phyloP scores from a whole-genome alignment of 2,888 invertebrate species.

The Phyto melanocephala region DNA sequence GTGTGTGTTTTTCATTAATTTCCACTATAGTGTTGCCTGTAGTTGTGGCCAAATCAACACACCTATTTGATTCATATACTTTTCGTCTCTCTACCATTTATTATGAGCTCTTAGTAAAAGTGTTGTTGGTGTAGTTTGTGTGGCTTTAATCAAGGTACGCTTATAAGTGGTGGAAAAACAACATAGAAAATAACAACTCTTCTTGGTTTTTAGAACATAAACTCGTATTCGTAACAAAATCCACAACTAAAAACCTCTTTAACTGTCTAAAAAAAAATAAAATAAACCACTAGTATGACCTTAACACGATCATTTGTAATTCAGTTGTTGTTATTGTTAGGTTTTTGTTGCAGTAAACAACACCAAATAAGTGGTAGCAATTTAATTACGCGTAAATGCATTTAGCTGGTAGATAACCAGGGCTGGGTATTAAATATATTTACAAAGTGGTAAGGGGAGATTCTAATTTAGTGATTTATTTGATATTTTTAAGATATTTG shows the following conservation, averaged over 20 bases:
- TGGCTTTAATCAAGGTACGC: constrained; percentile 4
- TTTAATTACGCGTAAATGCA: constrained; percentile 37
- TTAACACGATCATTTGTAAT: constrained; percentile 36
- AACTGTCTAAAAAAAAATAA: constrained; percentile 12
- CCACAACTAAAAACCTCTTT: constrained; percentile 6
- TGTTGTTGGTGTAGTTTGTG: background rate
- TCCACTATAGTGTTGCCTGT: too few species aligned
- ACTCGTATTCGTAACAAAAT: background rate
- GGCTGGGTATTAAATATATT: background rate
- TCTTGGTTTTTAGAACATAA: background rate
- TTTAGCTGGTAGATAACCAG: too few species aligned
- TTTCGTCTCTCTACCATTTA: background rate
- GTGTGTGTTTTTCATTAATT: too few species aligned
- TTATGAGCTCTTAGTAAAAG: background rate
- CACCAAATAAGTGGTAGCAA: constrained; percentile 8
- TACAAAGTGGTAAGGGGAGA: too few species aligned
- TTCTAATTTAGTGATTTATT: too few species aligned
- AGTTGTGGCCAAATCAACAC: too few species aligned
- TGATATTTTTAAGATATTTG: too few species aligned
- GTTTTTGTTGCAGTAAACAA: background rate
- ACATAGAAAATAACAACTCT: background rate
- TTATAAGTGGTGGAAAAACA: background rate
- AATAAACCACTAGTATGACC: constrained; percentile 43
- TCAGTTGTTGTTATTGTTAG: background rate
- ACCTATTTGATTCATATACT: background rate